Conservation (phyloP, 2,888 invertebrate genomes). For the Nebria brevicollis region DNA sequence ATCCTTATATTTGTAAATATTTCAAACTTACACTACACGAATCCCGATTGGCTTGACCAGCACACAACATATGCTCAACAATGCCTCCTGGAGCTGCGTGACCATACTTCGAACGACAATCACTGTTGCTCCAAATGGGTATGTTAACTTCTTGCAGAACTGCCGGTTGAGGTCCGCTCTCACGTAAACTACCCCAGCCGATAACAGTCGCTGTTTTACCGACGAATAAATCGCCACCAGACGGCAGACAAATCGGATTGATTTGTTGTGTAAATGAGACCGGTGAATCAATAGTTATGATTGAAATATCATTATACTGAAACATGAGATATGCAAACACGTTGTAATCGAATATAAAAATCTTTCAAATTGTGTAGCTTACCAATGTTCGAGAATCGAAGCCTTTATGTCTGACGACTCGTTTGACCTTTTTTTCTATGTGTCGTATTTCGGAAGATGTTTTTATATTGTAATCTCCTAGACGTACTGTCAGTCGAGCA, state of each 20-base stretch:
- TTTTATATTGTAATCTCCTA: conserved; percentile 87
- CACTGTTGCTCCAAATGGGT: conserved; percentile 82
- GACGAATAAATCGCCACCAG: conserved; percentile 68
- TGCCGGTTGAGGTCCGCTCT: conserved; percentile 85
- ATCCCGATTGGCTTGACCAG: conserved; percentile 84
- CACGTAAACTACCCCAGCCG: conserved; percentile 88
- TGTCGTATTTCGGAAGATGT: conserved; percentile 79
- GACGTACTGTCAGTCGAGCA: conserved; percentile 79
- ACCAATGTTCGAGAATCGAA: conserved; percentile 86
- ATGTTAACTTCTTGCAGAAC: conserved; percentile 85
- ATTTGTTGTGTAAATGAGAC: conserved; percentile 77
- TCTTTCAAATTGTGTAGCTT: conserved; percentile 52
- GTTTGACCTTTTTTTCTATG: conserved; percentile 80
- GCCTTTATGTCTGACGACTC: conserved; percentile 85
- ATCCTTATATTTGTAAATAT: background rate
- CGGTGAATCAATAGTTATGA: conserved; percentile 81
- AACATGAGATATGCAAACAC: conserved; percentile 51
- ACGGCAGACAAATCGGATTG: conserved; percentile 82
- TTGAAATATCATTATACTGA: conserved; percentile 85
- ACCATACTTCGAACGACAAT: conserved; percentile 84
- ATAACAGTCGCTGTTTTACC: conserved; percentile 83
- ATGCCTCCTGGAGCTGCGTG: conserved; percentile 90
- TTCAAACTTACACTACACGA: conserved; percentile 83
- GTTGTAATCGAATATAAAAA: background rate
- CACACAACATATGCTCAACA: conserved; percentile 87